These are phyloP conservation scores for Pseudolaguvia tuberculata DNA, from an alignment of 2,113 vertebrate genomes.

Conservation along the genomic window DNA sequence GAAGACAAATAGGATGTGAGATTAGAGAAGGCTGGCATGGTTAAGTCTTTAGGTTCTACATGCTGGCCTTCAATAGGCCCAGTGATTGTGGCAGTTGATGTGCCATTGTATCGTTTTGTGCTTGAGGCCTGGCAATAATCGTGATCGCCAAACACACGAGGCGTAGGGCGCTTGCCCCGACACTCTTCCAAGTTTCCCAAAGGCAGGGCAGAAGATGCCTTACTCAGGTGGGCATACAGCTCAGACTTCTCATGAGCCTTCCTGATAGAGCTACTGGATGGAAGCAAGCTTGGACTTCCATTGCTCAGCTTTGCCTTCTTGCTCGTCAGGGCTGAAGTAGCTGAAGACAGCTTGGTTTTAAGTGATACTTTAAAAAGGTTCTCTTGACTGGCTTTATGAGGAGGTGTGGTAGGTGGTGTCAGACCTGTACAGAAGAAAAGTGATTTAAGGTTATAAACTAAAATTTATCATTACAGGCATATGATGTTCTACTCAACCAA, in stretches of 20 bases:
- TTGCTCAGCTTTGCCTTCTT: constrained; percentile 88
- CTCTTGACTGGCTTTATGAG: constrained; percentile 99
- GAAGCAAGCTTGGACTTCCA: constrained; percentile 73
- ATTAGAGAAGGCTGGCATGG: constrained; percentile 66
- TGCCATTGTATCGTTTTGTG: constrained; percentile 74
- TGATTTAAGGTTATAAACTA: constrained; percentile 39
- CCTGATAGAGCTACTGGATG: constrained; percentile 71
- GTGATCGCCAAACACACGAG: constrained; percentile 91
- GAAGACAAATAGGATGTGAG: constrained; percentile 65
- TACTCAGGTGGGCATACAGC: constrained; percentile 90
- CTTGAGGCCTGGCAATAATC: constrained; percentile 94
- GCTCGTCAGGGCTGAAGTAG: constrained; percentile 79
- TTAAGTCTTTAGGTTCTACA: constrained; percentile 83
- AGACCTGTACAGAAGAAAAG: constrained; percentile 75
- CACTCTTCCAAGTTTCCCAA: constrained; percentile 76
- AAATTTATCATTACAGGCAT: not conserved
- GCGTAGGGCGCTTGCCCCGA: constrained; percentile 76
- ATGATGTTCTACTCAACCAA: not conserved
- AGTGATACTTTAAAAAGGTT: constrained; percentile 95
- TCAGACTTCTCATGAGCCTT: constrained; percentile 89
- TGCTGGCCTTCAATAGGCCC: constrained; percentile 80
- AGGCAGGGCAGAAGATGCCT: constrained; percentile 78
- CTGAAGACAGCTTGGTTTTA: constrained; percentile 93
- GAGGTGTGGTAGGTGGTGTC: constrained; percentile 99
- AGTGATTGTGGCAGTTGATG: constrained; percentile 49